Base-by-base conservation (phyloP, 2,888 invertebrate genomes). In the Amphipyra tragopoginis region DNA sequence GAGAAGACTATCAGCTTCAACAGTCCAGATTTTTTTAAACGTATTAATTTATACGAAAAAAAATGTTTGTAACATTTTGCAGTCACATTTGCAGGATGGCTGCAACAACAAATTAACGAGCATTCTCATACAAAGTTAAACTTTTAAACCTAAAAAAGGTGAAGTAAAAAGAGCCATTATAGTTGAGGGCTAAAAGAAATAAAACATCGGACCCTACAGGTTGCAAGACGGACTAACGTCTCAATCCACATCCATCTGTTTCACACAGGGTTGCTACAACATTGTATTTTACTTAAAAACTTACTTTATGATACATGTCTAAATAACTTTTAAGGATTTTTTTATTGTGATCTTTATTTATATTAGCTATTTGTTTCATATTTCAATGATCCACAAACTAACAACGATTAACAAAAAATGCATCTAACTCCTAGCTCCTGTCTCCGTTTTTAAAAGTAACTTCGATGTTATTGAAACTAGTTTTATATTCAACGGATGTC, bases 171-270 rank as follows among this genome's bases (percentile, higher is more conserved):
- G 77, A 84, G 80, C 83, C 86, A 84, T 85, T 87, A 85, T 84
- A 81, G 83, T 82, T 76, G 75, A 78, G 78, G 74, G 77, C 62
- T 73, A 79, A 79, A 77, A 79, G 82, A 83, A 88, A 86, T 82
- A 86, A 87, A 88, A 89, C 81, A 81, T 75, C 74, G 79, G 87
- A 88, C 85, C 88, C 89, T 86, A 86, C 83, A 86, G 86, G 88
- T 88, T 82, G 88, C 76, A 73, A 81, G 80, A 75, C 72, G 50
- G 43, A 80, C 79, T 84, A 86, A 91, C 88, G 86, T 88, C 91
- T 91, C 88, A 91, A 91, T 91, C 84, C 82, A 78, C 84, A 80
- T 87, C 83, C 86, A 84, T 85, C 79, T 70, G 66, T 63, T 69
- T 45, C 49, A 47, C 47, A 36, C 54, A 79, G 80, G 76, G 78